phyloP scores from a whole-genome alignment of 64 coral and sea anemone genomes.

The Actinia equina region DNA sequence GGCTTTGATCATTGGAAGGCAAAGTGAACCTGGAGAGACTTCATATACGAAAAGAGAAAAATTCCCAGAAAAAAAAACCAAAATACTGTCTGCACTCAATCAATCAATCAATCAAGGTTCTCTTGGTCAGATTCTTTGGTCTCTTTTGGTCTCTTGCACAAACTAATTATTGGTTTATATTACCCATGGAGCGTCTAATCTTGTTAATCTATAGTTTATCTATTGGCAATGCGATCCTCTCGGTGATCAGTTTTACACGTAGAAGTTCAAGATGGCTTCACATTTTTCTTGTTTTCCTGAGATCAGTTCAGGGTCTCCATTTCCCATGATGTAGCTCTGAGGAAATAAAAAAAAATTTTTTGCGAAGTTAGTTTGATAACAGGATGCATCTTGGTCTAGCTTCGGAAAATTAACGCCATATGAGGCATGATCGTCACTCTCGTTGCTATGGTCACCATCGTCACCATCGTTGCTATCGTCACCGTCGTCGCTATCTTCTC shows the following conservation, averaged over 20 bases:
- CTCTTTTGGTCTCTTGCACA: too few species aligned
- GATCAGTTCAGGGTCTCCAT: constrained; percentile 64
- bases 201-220: background rate
- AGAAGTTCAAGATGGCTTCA: constrained; percentile 80
- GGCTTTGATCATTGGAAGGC: too few species aligned
- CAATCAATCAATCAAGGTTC: too few species aligned
- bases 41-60: background rate
- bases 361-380: constrained; percentile 38
- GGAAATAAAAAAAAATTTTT: constrained; percentile 21
- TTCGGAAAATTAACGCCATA: background rate
- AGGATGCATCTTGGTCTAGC: too few species aligned
- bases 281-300: constrained; percentile 93
- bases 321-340: constrained; percentile 69
- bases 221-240: background rate
- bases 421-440: background rate
- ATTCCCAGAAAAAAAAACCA: too few species aligned
- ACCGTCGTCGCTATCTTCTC: too few species aligned
- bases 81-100: background rate
- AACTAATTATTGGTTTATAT: too few species aligned
- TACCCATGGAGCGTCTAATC: too few species aligned
- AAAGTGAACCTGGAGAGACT: too few species aligned
- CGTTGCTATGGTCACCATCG: too few species aligned
- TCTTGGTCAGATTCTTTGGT: too few species aligned
- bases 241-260: constrained; percentile 33
- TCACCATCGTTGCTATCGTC: too few species aligned